Evolutionary conservation across 2,888 invertebrate genomes (phyloP), one percentile per base, ranked within the genome.

Genomic region (Morpho deidamia): DNA sequence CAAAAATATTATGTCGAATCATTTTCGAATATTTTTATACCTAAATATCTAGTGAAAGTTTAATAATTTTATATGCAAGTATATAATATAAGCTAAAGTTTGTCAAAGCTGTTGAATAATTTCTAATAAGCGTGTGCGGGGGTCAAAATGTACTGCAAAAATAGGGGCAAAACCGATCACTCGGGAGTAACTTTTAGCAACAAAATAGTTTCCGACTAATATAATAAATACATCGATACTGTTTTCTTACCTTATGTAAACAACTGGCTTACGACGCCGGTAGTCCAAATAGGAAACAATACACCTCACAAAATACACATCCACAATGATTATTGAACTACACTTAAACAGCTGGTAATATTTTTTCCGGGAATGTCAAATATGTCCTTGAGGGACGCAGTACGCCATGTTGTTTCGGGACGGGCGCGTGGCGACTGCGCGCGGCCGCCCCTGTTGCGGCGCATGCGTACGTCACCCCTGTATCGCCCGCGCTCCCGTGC

Each of bases 351-450:
- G 71, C 68, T 75, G 74, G 68, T 66, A 64, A 47, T 63, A 68
- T 74, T 73, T 75, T 74, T 76, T 68, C 69, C 75, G 81, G 76
- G 78, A 70, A 69, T 84, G 83, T 84, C 81, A 83, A 68, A 71
- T 50, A 69, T 76, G 83, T 84, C 86, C 86, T 85, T 84, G 82
- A 73, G 71, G 78, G 72, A 79, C 78, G 76, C 74, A 66, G 47
- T 66, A 67, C 86, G 83, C 85, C 87, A 83, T 85, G 80, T 82
- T 81, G 68, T 76, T 78, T 73, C 74, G 74, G 78, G 79, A 80
- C 82, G 78, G 76, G 81, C 88, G 87, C 85, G 83, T 83, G 83
- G 78, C 83, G 83, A 88, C 88, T 88, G 87, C 85, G 87, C 85
- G 78, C 73, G 70, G 76, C 81, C 75, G 79, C 76, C 81, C 70